Percentiles rank a stretch among this genome's conserved stretches.
phyloP scores from a whole-genome alignment of 2,888 invertebrate genomes.

The Malacosoma neustria region DNA sequence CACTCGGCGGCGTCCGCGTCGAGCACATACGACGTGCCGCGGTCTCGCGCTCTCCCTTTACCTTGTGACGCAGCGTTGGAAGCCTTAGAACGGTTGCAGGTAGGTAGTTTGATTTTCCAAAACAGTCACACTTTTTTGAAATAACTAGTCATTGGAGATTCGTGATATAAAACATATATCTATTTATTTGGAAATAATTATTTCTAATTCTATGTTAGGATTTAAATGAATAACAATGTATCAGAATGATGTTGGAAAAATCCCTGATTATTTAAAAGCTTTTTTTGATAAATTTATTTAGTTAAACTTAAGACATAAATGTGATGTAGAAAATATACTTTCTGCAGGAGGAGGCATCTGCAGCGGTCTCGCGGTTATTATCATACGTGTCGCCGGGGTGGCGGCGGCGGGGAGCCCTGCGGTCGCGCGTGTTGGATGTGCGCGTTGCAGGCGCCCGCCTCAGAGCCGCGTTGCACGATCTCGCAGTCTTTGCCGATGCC shows the following conservation, averaged over 20 bases:
- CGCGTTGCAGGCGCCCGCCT: conserved; percentile 86
- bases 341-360: conserved; percentile 81
- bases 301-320: too few species aligned
- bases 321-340: too few species aligned
- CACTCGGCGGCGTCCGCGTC: conserved; percentile 60
- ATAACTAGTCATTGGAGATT: too few species aligned
- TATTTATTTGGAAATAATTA: too few species aligned
- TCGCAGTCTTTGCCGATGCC: conserved; percentile 92
- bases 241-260: too few species aligned
- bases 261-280: too few species aligned
- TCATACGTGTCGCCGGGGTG: conserved; percentile 88
- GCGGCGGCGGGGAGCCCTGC: conserved; percentile 86
- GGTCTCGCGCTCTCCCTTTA: conserved; percentile 58
- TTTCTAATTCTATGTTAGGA: too few species aligned
- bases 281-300: too few species aligned
- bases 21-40: conserved; percentile 66
- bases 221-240: too few species aligned
- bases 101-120: conserved; percentile 44
- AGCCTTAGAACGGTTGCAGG: conserved; percentile 65
- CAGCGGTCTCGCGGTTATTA: conserved; percentile 81
- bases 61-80: conserved; percentile 68
- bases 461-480: conserved; percentile 87
- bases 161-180: too few species aligned
- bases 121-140: too few species aligned
- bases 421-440: conserved; percentile 86